Evolutionary conservation across 2,888 invertebrate species (phyloP), one percentile per base, ranked within the genome.

Genomic region (Nomada fabriciana): DNA sequence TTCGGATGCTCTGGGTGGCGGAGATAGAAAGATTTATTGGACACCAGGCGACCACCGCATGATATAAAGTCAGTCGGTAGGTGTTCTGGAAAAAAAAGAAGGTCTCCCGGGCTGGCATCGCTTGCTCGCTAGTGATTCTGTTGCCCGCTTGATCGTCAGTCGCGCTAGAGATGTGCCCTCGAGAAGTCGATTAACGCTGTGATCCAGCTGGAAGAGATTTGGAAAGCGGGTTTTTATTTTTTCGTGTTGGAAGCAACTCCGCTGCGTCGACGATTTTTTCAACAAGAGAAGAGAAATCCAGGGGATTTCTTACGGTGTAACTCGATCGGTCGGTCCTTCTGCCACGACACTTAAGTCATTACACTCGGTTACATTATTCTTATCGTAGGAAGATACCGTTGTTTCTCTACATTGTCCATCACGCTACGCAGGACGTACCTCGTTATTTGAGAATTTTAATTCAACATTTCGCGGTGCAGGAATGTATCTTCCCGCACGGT

Each of bases 151-250:
- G 74, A 85, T 86, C 88, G 89, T 91, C 93, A 93, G 93, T 93
- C 91, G 89, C 86, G 88, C 88, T 89, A 88, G 91, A 91, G 93
- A 91, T 93, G 91, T 85, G 90, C 88, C 89, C 89, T 87, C 90
- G 92, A 90, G 90, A 90, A 89, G 92, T 89, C 83, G 83, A 88
- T 72, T 86, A 83, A 85, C 76, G 80, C 53, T 68, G 79, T 70
- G 72, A 86, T 82, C 76, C 79, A 73, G 67, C 87, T 87, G 87
- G 79, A 86, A 60, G 73, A 77, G 74, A 61, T n/a, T 64, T 57
- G 52, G 29, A 20, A 73, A 63, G 60, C 55, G 71, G 55, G 36
- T 36, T 36, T 36, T 36, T 61, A 25, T 25, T 59, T 47, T 57
- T 50, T 65, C 77, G 59, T 52, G 76, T 77, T 59, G 25, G n/a